A percentile compares a stretch with the other conserved stretches of the same genome.
These are phyloP conservation scores for Euglossa dilemma DNA, from an alignment of 1,140 invertebrate species.

Conservation along the genomic window DNA sequence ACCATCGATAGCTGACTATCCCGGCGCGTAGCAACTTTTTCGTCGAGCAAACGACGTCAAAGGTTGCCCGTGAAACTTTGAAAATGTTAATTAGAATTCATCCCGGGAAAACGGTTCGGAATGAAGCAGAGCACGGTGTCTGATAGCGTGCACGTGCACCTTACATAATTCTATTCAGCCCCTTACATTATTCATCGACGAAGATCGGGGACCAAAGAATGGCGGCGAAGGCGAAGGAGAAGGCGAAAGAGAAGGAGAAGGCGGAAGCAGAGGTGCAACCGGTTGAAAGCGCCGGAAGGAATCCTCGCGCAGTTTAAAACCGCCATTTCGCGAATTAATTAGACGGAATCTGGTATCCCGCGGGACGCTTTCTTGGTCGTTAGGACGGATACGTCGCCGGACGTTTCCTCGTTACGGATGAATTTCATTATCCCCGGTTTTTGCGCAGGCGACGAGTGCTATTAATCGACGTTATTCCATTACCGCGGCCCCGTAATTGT, in stretches of 20 bases:
- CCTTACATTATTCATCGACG: conserved; percentile 47
- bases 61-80: not conserved
- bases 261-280: not conserved
- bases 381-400: not conserved
- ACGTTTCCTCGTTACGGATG: conserved; percentile 28
- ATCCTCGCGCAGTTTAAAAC: conserved; percentile 45
- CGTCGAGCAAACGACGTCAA: not conserved
- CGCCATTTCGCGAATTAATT: conserved; percentile 60
- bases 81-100: conserved; percentile 20
- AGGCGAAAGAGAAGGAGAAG: too few relatives aligned
- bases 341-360: conserved; percentile 14
- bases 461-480: conserved; percentile 46
- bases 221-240: not conserved
- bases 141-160: conserved; percentile 30
- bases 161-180: conserved; percentile 15
- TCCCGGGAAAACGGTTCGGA: not conserved
- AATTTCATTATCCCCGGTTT: conserved; percentile 35
- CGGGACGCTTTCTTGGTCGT: not conserved
- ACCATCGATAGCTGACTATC: too few relatives aligned
- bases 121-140: not conserved
- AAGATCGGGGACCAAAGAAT: conserved; percentile 28
- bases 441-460: not conserved
- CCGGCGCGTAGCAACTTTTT: too few relatives aligned
- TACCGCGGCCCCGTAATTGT: conserved; percentile 12
- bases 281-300: conserved; percentile 14